Evolutionary conservation across 1,140 invertebrate species (phyloP), one percentile per base, ranked within the genome.

Genomic region (Matsumurasca onukii): DNA sequence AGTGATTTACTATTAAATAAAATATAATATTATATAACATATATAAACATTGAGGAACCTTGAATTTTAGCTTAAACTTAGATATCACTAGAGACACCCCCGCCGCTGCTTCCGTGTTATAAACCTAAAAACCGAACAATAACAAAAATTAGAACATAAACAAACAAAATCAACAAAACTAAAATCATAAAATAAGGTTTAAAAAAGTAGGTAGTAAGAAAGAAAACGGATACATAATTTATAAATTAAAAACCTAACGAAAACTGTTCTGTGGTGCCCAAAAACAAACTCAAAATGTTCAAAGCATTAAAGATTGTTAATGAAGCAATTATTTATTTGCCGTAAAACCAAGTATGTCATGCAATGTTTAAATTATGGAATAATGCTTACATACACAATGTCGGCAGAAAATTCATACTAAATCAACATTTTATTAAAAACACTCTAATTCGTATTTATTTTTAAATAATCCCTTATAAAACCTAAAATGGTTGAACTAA

Each of bases 21-120:
- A 45, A 65, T 65, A 65, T 45, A 65, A 65, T 65, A 45, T 25
- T 65, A 65, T 65, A 65, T 65, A 65, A 65, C 62, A 65, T 65
- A 25, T 63, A 65, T 65, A 20, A 13, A 59, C 55, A 59, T 22
- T 27, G 15, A 59, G 55, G 55, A 59, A 59, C 55, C 25, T 59
- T 59, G 55, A 59, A 27, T 2, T 59, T 59, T 27, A 22, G 55
- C 9, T 22, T 59, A 59, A 59, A 59, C 49, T 22, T 52, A 52
- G 34, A 22, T 59, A 59, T 59, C 55, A 59, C 55, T 59, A 59
- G n/a, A n/a, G n/a, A n/a, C n/a, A n/a, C n/a, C n/a, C n/a, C n/a
- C n/a, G 55, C 55, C 24, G 55, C 55, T 13, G 55, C 2, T 22
- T 59, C 22, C 2, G 5, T 25, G 55, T 24, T 59, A 59, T 59